Conservation (phyloP, 2,888 invertebrate genomes). For the Ochropacha duplaris region DNA sequence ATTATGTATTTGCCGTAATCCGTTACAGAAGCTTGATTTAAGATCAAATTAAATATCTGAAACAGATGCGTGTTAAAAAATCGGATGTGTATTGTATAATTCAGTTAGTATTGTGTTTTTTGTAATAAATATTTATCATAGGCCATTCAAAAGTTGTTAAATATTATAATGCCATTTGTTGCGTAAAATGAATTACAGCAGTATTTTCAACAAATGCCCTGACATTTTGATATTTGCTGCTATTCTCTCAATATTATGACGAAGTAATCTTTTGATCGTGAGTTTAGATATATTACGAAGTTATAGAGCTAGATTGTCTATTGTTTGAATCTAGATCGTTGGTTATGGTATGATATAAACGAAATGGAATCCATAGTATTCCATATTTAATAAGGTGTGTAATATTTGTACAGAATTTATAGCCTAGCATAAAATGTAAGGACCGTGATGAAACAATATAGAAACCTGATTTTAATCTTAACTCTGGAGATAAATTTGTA, state of each 20-base stretch:
- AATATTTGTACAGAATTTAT: neutral
- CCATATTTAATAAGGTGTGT: neutral
- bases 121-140: neutral
- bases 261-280: neutral
- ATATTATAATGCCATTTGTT: slow-evolving; percentile 9
- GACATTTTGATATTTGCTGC: slow-evolving; percentile 20
- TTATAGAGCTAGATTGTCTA: neutral
- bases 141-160: neutral
- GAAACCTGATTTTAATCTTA: no score
- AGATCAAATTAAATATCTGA: neutral
- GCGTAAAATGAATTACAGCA: slow-evolving; percentile 24
- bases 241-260: neutral
- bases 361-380: neutral
- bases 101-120: no score
- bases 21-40: no score
- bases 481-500: no score
- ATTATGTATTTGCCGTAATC: no score
- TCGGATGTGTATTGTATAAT: neutral
- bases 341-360: neutral
- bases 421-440: neutral
- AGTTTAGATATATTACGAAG: neutral
- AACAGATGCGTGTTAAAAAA: neutral
- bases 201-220: slow-evolving; percentile 14
- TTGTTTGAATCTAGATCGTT: neutral
- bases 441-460: neutral